A percentile compares a stretch with the other conserved stretches of the same genome.
These are phyloP conservation scores for Pycnonotus jocosus DNA, from an alignment of 2,113 vertebrate species.

Conservation along the genomic window DNA sequence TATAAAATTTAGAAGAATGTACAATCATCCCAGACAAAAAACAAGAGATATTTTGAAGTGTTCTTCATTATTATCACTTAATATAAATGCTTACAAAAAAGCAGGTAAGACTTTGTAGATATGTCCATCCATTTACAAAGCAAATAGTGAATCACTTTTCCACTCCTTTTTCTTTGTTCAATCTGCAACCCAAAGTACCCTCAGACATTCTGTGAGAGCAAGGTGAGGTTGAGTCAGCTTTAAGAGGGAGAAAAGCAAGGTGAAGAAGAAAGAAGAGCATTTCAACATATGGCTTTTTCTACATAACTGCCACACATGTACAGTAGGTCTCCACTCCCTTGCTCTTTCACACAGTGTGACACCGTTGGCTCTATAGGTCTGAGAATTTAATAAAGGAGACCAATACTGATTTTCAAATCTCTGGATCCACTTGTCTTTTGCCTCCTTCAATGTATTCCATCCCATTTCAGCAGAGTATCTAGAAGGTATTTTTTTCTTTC, in stretches of 20 bases:
- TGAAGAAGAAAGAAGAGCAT: constrained; percentile 5
- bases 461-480: neutral
- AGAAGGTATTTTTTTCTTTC: neutral
- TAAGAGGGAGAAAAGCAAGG: neutral
- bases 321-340: neutral
- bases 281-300: constrained; percentile 35
- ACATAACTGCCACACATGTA: constrained; percentile 33
- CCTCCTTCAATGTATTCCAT: neutral
- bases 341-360: neutral
- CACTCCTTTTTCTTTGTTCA: constrained; percentile 22
- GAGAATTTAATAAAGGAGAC: neutral
- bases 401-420: neutral
- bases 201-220: constrained; percentile 37
- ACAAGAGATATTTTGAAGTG: neutral
- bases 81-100: constrained; percentile 74
- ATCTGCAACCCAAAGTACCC: constrained; percentile 56
- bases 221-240: constrained; percentile 49
- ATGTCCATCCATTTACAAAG: constrained; percentile 70
- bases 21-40: constrained; percentile 20
- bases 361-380: neutral
- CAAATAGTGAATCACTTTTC: constrained; percentile 49
- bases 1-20: neutral
- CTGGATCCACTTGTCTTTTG: neutral
- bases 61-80: constrained; percentile 72
- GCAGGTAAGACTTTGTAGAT: constrained; percentile 66